phyloP scores from a whole-genome alignment of 1,140 invertebrate genomes.

The Halictus rubicundus region DNA sequence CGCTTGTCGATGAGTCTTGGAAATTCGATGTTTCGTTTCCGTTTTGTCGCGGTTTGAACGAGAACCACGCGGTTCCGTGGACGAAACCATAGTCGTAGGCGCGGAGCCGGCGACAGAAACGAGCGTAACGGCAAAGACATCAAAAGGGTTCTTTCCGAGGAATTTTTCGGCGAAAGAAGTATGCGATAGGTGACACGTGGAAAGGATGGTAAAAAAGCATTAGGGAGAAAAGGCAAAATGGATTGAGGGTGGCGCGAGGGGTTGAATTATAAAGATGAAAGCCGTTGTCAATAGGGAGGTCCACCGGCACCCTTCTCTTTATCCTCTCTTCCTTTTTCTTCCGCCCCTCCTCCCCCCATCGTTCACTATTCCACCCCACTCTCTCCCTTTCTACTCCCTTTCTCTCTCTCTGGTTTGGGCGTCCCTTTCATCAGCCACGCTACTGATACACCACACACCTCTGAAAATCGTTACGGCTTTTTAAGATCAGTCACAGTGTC shows the following conservation, averaged over 20 bases:
- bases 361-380: neutral
- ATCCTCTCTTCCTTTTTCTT: conserved; percentile 62
- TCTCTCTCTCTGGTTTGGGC: neutral
- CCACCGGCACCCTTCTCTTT: conserved; percentile 70
- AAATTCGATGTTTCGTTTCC: too few species aligned
- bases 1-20: too few species aligned
- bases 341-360: conserved; percentile 51
- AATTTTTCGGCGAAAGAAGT: conserved; percentile 34
- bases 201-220: conserved; percentile 71
- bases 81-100: neutral
- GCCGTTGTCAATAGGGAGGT: conserved; percentile 75
- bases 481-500: neutral
- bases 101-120: neutral
- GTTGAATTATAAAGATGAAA: conserved; percentile 79
- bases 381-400: neutral
- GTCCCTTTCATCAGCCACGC: conserved; percentile 28
- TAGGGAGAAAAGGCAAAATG: conserved; percentile 74
- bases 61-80: neutral
- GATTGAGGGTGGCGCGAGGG: conserved; percentile 74
- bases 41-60: too few species aligned
- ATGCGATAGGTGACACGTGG: conserved; percentile 56
- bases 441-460: conserved; percentile 46
- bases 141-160: neutral
- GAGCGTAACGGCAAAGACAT: neutral
- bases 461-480: conserved; percentile 45